Percentiles rank a stretch among this genome's conserved stretches.
Evolutionary conservation across 2,113 vertebrate species (phyloP).

Genomic region (Acanthisitta chloris): DNA sequence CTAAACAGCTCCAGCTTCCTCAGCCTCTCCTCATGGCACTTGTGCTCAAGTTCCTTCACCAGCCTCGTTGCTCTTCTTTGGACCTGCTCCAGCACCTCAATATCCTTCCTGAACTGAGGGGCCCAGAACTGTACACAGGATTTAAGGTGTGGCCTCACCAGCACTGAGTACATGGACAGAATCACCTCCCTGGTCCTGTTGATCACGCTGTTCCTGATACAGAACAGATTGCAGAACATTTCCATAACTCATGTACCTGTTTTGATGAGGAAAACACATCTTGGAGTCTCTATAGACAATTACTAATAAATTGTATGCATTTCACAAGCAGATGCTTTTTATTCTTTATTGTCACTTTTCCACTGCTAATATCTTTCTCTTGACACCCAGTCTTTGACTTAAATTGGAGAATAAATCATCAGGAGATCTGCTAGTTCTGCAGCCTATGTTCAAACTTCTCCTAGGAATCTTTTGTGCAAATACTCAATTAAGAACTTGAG

Average conservation of each 20-base stretch:
- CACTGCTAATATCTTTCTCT: not conserved
- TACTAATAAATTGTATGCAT: not conserved
- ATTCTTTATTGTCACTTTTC: not conserved
- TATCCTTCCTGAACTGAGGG: too few relatives aligned
- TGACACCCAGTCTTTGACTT: not conserved
- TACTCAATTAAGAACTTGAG: not conserved
- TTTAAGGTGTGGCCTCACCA: too few relatives aligned
- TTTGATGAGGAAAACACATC: not conserved
- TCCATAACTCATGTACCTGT: not conserved
- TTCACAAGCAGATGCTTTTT: not conserved
- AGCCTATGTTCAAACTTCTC: not conserved
- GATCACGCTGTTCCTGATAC: too few relatives aligned
- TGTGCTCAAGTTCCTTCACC: too few relatives aligned
- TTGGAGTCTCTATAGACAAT: not conserved
- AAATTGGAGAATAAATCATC: slow-evolving; percentile 1
- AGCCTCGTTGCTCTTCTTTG: too few relatives aligned
- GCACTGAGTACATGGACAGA: too few relatives aligned
- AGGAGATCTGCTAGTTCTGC: not conserved
- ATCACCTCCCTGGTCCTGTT: too few relatives aligned
- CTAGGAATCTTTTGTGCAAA: not conserved
- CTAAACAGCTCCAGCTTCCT: too few relatives aligned
- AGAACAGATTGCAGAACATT: not conserved
- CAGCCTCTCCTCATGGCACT: too few relatives aligned
- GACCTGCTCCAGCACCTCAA: too few relatives aligned
- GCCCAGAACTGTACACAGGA: too few relatives aligned